Evolutionary conservation across 2,113 vertebrate genomes (phyloP), one percentile per base, ranked within the genome.

Genomic region (Hyaena hyaena): DNA sequence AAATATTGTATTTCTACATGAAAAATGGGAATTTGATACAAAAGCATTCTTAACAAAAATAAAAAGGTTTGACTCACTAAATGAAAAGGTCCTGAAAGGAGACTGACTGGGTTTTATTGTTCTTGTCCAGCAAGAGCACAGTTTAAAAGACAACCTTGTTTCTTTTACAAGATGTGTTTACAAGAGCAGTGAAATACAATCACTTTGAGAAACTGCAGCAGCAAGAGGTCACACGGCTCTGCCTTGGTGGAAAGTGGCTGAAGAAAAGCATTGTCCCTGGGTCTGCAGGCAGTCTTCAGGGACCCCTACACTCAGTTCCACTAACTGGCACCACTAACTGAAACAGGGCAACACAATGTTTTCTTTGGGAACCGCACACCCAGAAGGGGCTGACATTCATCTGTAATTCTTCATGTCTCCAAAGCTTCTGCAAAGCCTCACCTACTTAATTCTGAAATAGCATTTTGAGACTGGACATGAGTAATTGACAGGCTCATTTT

Each of bases 141-240:
- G 85, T 82, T 95, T 96, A 80, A 96, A 96, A 97, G 96, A 94
- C 91, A 96, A 84, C 92, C 24, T 88, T 92, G 84, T 92, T 97
- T 95, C 94, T 88, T 95, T 94, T 80, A 95, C 84, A 90, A 73
- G 90, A 77, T 19, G 58, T 63, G 80, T 94, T 96, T 90, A 81
- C 23, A 19, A 96, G 87, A 88, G 50, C 50, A 26, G 43, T 95
- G 97, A 93, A 95, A 96, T 39, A 45, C 26, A 66, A 96, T 94
- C 69, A 15, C 82, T 93, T 77, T 81, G 95, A 84, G 87, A 90
- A 96, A 65, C 68, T 23, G 39, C 28, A 48, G 69, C 28, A 48
- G 28, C 33, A 8, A 48, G 73, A 83, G 96, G 92, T 96, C 93
- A 58, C 90, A 80, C 26, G 0, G 10, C 61, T 76, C 55, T 19